These are phyloP conservation scores for Augochlora pura DNA, from an alignment of 1,140 invertebrate genomes.

Conservation along the genomic window DNA sequence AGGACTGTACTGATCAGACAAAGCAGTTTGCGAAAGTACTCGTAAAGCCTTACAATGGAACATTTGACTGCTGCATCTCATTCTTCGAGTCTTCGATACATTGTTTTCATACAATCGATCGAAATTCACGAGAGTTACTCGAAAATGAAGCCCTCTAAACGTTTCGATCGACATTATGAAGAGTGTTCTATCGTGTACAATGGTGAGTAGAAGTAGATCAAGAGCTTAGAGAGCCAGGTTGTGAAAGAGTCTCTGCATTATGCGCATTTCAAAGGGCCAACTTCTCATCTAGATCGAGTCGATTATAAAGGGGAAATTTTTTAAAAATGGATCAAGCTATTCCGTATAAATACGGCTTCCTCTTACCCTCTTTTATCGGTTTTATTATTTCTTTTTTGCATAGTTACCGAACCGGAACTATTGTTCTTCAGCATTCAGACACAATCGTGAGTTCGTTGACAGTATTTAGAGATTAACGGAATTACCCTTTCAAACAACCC, in stretches of 20 bases:
- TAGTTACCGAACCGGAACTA: background rate
- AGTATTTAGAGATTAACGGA: too few relatives aligned
- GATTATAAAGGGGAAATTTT: background rate
- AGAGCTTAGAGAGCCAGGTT: background rate
- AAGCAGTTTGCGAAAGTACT: too few relatives aligned
- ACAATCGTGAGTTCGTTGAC: background rate
- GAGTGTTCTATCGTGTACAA: background rate
- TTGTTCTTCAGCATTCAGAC: background rate
- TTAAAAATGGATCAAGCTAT: conserved; percentile 5
- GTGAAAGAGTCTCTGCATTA: background rate
- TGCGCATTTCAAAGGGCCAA: background rate
- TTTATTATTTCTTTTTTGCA: background rate
- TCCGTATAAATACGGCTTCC: background rate
- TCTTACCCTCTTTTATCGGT: background rate
- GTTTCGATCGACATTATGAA: background rate
- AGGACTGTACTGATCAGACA: too few relatives aligned
- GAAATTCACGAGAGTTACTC: background rate
- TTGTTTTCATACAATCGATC: background rate
- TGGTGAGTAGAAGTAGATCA: background rate
- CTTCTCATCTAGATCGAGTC: background rate
- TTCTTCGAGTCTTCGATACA: too few relatives aligned
- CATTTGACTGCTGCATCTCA: too few relatives aligned
- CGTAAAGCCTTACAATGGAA: too few relatives aligned
- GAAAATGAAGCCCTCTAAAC: background rate
- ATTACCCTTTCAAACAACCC: too few relatives aligned